Evolutionary conservation across 1,140 invertebrate genomes (phyloP).

Genomic region (Drosophila pectinifera): DNA sequence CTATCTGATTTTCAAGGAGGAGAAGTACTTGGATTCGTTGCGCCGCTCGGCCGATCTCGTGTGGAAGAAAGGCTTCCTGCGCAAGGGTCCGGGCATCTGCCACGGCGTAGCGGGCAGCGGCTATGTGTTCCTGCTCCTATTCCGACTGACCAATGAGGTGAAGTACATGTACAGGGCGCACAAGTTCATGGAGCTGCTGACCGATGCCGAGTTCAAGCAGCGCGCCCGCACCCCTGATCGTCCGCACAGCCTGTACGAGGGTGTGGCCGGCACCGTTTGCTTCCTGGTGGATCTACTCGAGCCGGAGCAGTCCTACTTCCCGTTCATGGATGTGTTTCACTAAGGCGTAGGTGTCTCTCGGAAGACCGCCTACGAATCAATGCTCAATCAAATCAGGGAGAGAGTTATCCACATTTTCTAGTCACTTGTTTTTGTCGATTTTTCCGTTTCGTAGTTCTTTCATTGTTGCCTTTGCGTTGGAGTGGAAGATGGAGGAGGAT

Average conservation of each 20-base stretch:
- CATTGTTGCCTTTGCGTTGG: constrained; percentile 45
- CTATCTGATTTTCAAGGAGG: constrained; percentile 90
- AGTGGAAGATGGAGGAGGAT: neutral
- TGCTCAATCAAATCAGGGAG: constrained; percentile 56
- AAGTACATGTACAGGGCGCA: constrained; percentile 91
- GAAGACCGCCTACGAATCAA: neutral
- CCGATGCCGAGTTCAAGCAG: constrained; percentile 88
- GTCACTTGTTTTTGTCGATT: constrained; percentile 55
- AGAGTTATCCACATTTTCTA: constrained; percentile 57
- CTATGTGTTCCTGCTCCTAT: constrained; percentile 93
- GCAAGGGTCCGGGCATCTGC: constrained; percentile 93
- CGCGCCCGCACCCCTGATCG: constrained; percentile 91
- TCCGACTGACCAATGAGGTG: constrained; percentile 90
- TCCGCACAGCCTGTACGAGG: constrained; percentile 94
- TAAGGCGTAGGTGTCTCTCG: constrained; percentile 13
- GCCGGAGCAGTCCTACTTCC: constrained; percentile 92
- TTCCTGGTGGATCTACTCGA: constrained; percentile 91
- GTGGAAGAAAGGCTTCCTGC: constrained; percentile 92
- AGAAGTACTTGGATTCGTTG: constrained; percentile 90
- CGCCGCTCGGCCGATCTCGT: constrained; percentile 90
- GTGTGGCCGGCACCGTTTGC: constrained; percentile 93
- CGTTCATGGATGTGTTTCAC: constrained; percentile 92
- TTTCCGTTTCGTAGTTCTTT: constrained; percentile 32
- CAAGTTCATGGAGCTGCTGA: constrained; percentile 92
- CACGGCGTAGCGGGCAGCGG: constrained; percentile 94